phyloP scores from a whole-genome alignment of 2,888 invertebrate genomes.

The Liodrosophila aerea region DNA sequence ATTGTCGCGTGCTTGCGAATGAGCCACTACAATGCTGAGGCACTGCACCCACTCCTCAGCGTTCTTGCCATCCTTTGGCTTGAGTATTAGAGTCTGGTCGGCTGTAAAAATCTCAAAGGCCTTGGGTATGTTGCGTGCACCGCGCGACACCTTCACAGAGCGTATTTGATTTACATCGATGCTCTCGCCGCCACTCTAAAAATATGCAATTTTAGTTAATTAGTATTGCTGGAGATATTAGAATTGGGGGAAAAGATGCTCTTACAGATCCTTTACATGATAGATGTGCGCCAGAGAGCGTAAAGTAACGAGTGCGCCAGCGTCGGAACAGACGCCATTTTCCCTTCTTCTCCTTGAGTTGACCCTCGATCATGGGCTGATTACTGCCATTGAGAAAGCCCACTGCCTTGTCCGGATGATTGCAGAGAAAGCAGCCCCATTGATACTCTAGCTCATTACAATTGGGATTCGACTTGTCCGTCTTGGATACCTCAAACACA shows the following conservation, averaged over 20 bases:
- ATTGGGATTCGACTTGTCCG: conserved; percentile 82
- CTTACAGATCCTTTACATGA: conserved; percentile 92
- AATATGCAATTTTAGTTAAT: neutral
- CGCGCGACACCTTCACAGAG: conserved; percentile 95
- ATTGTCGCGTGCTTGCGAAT: conserved; percentile 83
- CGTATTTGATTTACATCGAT: conserved; percentile 96
- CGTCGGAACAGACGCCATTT: conserved; percentile 94
- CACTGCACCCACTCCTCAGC: conserved; percentile 98
- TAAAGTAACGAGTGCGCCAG: conserved; percentile 97
- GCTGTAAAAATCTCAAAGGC: conserved; percentile 98
- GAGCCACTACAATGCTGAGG: conserved; percentile 95
- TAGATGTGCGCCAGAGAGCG: conserved; percentile 94
- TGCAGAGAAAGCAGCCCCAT: conserved; percentile 97
- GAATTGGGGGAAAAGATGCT: too few relatives aligned
- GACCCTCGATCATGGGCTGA: conserved; percentile 94
- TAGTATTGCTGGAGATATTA: rapidly evolving
- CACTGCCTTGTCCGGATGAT: conserved; percentile 94
- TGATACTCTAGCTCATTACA: conserved; percentile 83
- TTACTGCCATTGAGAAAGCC: conserved; percentile 91
- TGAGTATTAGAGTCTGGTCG: conserved; percentile 94
- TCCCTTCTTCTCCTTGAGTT: conserved; percentile 95
- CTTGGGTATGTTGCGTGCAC: conserved; percentile 95
- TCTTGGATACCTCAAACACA: conserved; percentile 91
- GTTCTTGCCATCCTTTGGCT: conserved; percentile 96
- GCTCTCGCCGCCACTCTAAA: conserved; percentile 90